phyloP scores from a whole-genome alignment of 2,888 invertebrate genomes.

The Acanthopleura granulata region DNA sequence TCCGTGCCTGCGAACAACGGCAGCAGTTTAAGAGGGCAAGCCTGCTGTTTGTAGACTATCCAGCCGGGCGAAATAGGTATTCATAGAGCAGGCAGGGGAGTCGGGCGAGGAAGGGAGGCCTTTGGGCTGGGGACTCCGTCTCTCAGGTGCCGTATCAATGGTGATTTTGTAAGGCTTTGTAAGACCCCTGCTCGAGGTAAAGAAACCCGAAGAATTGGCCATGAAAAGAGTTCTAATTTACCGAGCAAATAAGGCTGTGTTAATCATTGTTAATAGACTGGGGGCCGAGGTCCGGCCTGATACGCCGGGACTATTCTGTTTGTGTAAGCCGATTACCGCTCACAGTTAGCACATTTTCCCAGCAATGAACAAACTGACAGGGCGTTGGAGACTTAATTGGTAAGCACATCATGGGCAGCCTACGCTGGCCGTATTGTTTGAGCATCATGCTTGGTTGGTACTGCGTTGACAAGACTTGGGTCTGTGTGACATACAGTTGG shows the following conservation, averaged over 20 bases:
- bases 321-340: constrained; percentile 9
- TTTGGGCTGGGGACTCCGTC: too few relatives aligned
- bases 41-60: not conserved
- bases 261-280: constrained; percentile 18
- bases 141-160: too few relatives aligned
- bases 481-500: too few relatives aligned
- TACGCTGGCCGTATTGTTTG: not conserved
- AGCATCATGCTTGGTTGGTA: not conserved
- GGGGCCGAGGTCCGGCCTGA: not conserved
- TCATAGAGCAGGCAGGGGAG: not conserved
- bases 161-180: too few relatives aligned
- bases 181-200: not conserved
- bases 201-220: not conserved
- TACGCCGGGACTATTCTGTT: not conserved
- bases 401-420: constrained; percentile 1
- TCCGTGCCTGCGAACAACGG: not conserved
- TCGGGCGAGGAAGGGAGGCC: too few relatives aligned
- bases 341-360: not conserved
- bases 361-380: not conserved
- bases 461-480: not conserved
- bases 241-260: constrained; percentile 13
- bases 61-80: not conserved
- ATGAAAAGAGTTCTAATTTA: constrained; percentile 1
- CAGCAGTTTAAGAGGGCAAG: not conserved
- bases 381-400: not conserved